These are phyloP conservation scores for Triplophysa tibetana DNA, from an alignment of 2,113 vertebrate species.

Conservation along the genomic window DNA sequence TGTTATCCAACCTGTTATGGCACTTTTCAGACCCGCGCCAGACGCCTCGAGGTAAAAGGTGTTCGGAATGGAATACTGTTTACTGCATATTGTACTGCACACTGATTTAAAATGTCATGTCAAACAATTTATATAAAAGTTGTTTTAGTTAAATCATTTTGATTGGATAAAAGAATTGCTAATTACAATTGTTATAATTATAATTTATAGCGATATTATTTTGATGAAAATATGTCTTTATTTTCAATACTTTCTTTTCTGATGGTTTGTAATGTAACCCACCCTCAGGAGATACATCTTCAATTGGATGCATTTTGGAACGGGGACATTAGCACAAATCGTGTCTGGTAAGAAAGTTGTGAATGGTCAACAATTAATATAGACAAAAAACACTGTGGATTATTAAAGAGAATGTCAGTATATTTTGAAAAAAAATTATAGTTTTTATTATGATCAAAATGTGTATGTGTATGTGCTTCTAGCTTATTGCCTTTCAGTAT, in stretches of 20 bases:
- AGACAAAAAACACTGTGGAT: too few relatives aligned
- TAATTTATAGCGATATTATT: too few relatives aligned
- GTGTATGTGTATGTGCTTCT: too few relatives aligned
- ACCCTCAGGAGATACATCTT: conserved; percentile 79
- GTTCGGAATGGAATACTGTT: not conserved
- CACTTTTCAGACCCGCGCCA: conserved; percentile 76
- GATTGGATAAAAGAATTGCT: too few relatives aligned
- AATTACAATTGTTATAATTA: too few relatives aligned
- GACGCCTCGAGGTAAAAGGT: conserved; percentile 76
- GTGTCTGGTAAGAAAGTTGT: conserved; percentile 75
- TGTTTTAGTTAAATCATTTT: too few relatives aligned
- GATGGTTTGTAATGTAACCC: not conserved
- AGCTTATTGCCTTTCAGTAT: not conserved
- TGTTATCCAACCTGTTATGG: conserved; percentile 79
- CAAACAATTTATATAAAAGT: not conserved
- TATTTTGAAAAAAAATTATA: too few relatives aligned
- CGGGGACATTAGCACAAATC: conserved; percentile 78
- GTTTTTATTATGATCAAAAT: too few relatives aligned
- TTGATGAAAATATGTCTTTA: too few relatives aligned
- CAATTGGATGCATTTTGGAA: conserved; percentile 82
- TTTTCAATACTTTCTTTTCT: not conserved
- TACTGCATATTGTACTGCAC: not conserved
- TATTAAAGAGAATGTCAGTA: too few relatives aligned
- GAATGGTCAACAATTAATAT: too few relatives aligned
- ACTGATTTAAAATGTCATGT: not conserved